phyloP scores from a whole-genome alignment of 1,140 invertebrate species.

The Bombus pascuorum region DNA sequence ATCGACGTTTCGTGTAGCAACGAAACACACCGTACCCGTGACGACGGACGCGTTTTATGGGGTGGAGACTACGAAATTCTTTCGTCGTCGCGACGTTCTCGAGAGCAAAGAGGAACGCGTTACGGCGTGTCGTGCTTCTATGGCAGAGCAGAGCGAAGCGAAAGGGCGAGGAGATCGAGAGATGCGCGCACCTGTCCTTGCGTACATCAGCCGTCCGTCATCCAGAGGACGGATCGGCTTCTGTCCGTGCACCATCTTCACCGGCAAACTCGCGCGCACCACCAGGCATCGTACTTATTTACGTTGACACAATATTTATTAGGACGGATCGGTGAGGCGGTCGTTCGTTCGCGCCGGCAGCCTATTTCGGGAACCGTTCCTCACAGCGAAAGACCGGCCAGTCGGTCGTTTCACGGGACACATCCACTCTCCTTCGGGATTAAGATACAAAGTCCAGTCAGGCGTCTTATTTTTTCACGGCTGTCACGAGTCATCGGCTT shows the following conservation, averaged over 20 bases:
- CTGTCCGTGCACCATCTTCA: slow-evolving; percentile 44
- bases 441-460: slow-evolving; percentile 66
- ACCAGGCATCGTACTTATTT: slow-evolving; percentile 77
- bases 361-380: slow-evolving; percentile 72
- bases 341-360: slow-evolving; percentile 65
- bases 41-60: background rate
- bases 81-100: slow-evolving; percentile 8
- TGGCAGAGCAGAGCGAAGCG: background rate
- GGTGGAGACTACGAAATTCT: background rate
- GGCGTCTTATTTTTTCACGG: slow-evolving; percentile 52
- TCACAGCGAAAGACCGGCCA: slow-evolving; percentile 45
- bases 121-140: too few species aligned
- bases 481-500: slow-evolving; percentile 33
- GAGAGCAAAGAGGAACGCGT: background rate
- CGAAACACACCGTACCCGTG: background rate
- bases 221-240: slow-evolving; percentile 67
- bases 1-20: background rate
- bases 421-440: slow-evolving; percentile 67
- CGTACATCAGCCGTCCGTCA: slow-evolving; percentile 81
- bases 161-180: slow-evolving; percentile 59
- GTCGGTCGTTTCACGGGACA: slow-evolving; percentile 54
- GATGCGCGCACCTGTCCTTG: slow-evolving; percentile 78
- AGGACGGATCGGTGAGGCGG: slow-evolving; percentile 81
- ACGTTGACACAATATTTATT: slow-evolving; percentile 83
- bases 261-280: slow-evolving; percentile 36